phyloP scores from a whole-genome alignment of 2,113 vertebrate genomes.

The Ceyx margarethae region DNA sequence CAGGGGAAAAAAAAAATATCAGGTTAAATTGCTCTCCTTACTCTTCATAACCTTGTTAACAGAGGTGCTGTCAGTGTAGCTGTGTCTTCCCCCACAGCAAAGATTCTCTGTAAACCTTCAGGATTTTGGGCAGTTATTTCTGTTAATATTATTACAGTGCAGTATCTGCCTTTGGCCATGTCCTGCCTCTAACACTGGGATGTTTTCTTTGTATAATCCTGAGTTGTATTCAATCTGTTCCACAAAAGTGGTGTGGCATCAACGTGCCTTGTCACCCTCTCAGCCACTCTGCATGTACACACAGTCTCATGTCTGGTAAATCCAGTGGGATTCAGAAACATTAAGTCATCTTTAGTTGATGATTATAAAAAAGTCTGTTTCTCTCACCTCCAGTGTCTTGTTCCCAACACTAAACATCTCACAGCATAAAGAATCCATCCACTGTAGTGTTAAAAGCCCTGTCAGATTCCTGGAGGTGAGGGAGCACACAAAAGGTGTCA shows the following conservation, averaged over 20 bases:
- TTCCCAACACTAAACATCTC: not conserved
- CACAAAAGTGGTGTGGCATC: not conserved
- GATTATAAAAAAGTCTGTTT: not conserved
- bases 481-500: not conserved
- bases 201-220: not conserved
- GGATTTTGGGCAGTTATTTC: not conserved
- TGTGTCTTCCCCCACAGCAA: not conserved
- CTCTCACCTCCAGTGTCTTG: not conserved
- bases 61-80: not conserved
- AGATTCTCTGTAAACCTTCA: not conserved
- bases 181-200: not conserved
- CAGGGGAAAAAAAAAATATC: rapidly evolving
- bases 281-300: rapidly evolving
- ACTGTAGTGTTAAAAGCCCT: not conserved
- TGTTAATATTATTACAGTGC: not conserved
- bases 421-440: not conserved
- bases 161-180: not conserved
- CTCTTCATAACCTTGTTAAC: not conserved
- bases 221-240: not conserved
- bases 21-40: not conserved
- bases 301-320: not conserved
- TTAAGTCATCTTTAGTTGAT: not conserved
- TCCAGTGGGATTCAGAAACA: not conserved
- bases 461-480: not conserved
- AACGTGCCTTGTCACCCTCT: too few species aligned